Evolutionary conservation across 2,888 invertebrate species (phyloP).

Genomic region (Teinopalpus imperialis): DNA sequence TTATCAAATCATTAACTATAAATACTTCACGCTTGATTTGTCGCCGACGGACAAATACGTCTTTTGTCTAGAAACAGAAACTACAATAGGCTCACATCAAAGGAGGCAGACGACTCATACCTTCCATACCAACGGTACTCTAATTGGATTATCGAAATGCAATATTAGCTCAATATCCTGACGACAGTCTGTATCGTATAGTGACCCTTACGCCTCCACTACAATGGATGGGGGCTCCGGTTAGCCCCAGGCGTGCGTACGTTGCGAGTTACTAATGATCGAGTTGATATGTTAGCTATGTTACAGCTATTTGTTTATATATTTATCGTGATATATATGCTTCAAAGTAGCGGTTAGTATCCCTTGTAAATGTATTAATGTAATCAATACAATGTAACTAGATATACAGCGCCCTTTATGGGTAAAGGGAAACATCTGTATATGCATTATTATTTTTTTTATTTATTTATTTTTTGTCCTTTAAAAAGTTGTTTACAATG

Average conservation of each 20-base stretch:
- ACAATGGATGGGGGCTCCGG: conserved; percentile 47
- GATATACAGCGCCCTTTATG: too few species aligned
- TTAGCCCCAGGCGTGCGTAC: conserved; percentile 37
- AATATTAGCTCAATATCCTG: conserved; percentile 66
- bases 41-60: not conserved
- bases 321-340: too few species aligned
- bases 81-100: conserved; percentile 44
- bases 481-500: too few species aligned
- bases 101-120: conserved; percentile 47
- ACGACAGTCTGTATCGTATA: conserved; percentile 56
- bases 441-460: too few species aligned
- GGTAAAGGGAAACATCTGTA: too few species aligned
- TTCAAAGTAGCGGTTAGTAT: too few species aligned
- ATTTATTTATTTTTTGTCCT: too few species aligned
- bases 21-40: conserved; percentile 16
- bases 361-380: too few species aligned
- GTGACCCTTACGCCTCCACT: conserved; percentile 61
- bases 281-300: conserved; percentile 17
- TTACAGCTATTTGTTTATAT: conserved; percentile 13
- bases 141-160: conserved; percentile 70
- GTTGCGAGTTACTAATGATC: conserved; percentile 32
- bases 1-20: not conserved
- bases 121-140: conserved; percentile 43
- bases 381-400: too few species aligned
- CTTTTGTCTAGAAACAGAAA: conserved; percentile 24